These are phyloP conservation scores for Chelonia mydas DNA, from an alignment of 2,797 vertebrate species.

Conservation along the genomic window DNA sequence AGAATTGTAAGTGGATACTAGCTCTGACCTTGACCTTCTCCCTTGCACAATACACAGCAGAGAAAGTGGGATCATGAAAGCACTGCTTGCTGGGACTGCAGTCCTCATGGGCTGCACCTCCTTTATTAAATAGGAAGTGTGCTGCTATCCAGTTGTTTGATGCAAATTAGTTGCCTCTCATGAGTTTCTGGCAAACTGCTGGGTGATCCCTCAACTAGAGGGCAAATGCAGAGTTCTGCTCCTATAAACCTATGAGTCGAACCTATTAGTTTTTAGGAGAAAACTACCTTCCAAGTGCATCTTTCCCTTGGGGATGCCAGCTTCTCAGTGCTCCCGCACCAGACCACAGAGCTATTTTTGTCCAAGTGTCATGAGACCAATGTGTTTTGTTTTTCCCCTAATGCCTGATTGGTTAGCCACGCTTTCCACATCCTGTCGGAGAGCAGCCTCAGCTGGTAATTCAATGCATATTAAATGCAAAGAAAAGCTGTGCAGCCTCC, in stretches of 20 bases:
- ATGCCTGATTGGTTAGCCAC: neutral
- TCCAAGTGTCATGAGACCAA: accelerated
- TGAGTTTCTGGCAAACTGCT: neutral
- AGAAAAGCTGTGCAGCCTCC: neutral
- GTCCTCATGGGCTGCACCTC: neutral
- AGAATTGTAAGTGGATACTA: neutral
- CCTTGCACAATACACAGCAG: neutral
- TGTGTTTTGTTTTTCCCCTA: neutral
- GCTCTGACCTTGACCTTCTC: neutral
- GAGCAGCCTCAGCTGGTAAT: neutral
- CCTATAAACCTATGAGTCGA: neutral
- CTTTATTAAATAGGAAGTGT: neutral
- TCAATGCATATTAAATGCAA: accelerated
- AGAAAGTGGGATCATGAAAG: neutral
- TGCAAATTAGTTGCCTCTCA: neutral
- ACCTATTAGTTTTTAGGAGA: neutral
- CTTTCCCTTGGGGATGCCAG: neutral
- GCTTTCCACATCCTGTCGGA: neutral
- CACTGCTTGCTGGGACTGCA: neutral
- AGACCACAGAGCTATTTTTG: neutral
- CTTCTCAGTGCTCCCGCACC: no score
- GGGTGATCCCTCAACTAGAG: neutral
- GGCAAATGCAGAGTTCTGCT: neutral
- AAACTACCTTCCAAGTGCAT: neutral
- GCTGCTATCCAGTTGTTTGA: neutral